These are phyloP conservation scores for Ostrea edulis DNA, from an alignment of 1,140 invertebrate species.

Conservation along the genomic window DNA sequence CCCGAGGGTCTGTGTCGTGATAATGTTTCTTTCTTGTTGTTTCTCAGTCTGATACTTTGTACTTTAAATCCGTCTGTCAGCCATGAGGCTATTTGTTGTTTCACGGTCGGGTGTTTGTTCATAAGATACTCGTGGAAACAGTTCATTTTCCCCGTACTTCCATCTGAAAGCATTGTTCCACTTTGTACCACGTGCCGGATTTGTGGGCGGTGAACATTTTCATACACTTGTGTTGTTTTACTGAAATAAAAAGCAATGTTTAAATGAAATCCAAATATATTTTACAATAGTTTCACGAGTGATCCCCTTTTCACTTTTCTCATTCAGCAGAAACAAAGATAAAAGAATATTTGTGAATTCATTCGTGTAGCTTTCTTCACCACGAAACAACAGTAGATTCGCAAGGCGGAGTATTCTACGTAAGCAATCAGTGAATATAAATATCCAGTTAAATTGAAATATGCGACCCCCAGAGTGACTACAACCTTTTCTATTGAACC, in stretches of 20 bases:
- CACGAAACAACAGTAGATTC: too few species aligned
- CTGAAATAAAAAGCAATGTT: slow-evolving; percentile 13
- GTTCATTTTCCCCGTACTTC: slow-evolving; percentile 39
- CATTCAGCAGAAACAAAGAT: too few species aligned
- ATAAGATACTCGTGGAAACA: slow-evolving; percentile 53
- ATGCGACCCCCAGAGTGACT: too few species aligned
- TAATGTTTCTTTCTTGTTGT: background rate
- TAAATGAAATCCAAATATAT: background rate
- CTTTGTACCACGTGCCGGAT: slow-evolving; percentile 31
- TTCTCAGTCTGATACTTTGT: slow-evolving; percentile 47
- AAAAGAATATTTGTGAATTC: too few species aligned
- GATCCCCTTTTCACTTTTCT: too few species aligned
- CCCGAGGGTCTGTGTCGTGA: background rate
- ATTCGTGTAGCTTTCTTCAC: too few species aligned
- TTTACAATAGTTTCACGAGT: background rate
- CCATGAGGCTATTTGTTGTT: slow-evolving; percentile 47
- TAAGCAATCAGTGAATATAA: too few species aligned
- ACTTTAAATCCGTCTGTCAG: slow-evolving; percentile 53
- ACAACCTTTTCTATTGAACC: too few species aligned
- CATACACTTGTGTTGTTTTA: slow-evolving; percentile 10
- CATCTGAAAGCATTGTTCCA: slow-evolving; percentile 47
- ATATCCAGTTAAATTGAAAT: too few species aligned
- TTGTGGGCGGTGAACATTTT: slow-evolving; percentile 24
- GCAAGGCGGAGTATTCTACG: too few species aligned
- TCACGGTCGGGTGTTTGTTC: slow-evolving; percentile 43